Conservation (phyloP, 2,888 invertebrate species). For the Athetis lepigone region DNA sequence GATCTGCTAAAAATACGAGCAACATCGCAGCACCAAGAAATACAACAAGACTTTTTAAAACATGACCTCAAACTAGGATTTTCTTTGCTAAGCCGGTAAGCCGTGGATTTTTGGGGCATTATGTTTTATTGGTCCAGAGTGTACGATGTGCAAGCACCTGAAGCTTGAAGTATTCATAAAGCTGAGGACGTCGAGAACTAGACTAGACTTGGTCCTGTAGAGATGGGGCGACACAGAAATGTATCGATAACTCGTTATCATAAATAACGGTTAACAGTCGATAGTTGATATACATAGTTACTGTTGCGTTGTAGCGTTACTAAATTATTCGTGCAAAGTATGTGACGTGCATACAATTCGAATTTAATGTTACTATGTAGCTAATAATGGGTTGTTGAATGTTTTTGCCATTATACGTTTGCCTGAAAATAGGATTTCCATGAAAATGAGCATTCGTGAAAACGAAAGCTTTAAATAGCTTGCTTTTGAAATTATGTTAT, state of each 20-base stretch:
- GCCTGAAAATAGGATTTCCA: slow-evolving; percentile 45
- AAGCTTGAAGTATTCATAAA: slow-evolving; percentile 83
- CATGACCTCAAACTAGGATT: slow-evolving; percentile 60
- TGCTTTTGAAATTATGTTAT: neutral
- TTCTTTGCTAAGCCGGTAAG: slow-evolving; percentile 56
- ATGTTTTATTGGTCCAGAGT: slow-evolving; percentile 68
- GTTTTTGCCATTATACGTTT: slow-evolving; percentile 29
- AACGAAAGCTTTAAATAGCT: neutral
- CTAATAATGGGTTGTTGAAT: slow-evolving; percentile 30
- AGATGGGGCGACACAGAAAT: slow-evolving; percentile 56
- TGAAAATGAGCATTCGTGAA: slow-evolving; percentile 16
- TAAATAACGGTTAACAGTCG: neutral
- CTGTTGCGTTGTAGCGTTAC: neutral
- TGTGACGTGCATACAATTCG: neutral
- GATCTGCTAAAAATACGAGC: slow-evolving; percentile 56
- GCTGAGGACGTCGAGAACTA: slow-evolving; percentile 75
- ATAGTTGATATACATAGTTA: neutral
- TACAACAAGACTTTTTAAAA: slow-evolving; percentile 57
- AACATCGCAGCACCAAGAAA: slow-evolving; percentile 41
- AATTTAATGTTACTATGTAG: slow-evolving; percentile 14
- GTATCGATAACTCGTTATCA: slow-evolving; percentile 10
- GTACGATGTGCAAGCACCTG: slow-evolving; percentile 72
- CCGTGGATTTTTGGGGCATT: slow-evolving; percentile 63
- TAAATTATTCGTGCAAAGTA: neutral
- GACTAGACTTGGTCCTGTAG: slow-evolving; percentile 73